Base-by-base conservation (phyloP, 2,113 vertebrate species). In the Mesoclemmys tuberculata region DNA sequence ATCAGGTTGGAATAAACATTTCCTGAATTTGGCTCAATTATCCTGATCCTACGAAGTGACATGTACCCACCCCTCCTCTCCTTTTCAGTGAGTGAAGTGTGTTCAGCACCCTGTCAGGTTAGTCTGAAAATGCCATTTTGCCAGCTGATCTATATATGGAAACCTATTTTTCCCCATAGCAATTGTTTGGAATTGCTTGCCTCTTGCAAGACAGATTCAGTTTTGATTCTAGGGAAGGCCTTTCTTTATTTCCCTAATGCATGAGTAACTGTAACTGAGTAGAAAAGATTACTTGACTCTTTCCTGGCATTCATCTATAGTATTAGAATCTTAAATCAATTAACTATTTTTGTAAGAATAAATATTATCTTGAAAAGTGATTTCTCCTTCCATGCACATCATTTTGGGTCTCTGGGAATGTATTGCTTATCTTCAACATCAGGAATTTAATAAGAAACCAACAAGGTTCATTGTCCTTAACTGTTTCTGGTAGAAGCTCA, bases 401-500 rank as follows among this genome's bases (percentile, higher is more conserved):
- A 75, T 1, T 41, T 26, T 48, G 6, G 22, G 44, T 81, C 1
- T 85, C 2, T 92, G 44, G 78, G 74, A 86, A 71, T 4, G n/a
- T 11, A 80, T 3, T 31, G 35, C 44, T 68, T 12, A 29, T 29
- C 2, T 90, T 80, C 31, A 90, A 16, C 4, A 1, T 3, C 8
- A 56, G 3, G 22, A 44, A 80, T 88, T 75, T 80, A 56, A 24
- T 83, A 2, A 77, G 26, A 81, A 55, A 54, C 31, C 5, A 16
- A 48, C 44, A 21, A 6, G 58, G 5, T n/a, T 27, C 0, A 4
- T 21, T 78, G 86, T 78, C 3, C 24, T 55, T 85, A 80, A 0
- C 0, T 0, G 0, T 85, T 87, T 77, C 4, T 54, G 10, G 74
- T 82, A 35, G n/a, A 58, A 56, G 41, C 55, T 58, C 11, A 52